These are phyloP conservation scores for Cheilosia urbana DNA, from an alignment of 2,888 invertebrate genomes.

Conservation along the genomic window DNA sequence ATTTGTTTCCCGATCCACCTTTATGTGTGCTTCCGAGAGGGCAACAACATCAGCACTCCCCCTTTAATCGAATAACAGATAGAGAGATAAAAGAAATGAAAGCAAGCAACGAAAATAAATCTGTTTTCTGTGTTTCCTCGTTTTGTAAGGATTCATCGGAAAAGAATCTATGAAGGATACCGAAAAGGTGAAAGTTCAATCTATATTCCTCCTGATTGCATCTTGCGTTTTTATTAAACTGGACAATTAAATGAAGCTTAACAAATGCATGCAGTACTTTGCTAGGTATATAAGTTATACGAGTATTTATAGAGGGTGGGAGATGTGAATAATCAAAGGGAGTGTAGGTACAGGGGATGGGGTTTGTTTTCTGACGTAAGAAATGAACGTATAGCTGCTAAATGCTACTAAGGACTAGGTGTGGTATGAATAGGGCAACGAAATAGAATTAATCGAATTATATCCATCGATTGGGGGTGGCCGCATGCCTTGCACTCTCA, in stretches of 20 bases:
- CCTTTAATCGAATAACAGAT: neutral
- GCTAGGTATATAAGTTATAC: slow-evolving; percentile 7
- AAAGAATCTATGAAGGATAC: slow-evolving; percentile 8
- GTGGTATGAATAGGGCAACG: no score
- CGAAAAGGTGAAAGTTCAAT: slow-evolving; percentile 60
- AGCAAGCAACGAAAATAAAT: slow-evolving; percentile 42
- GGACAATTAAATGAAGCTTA: slow-evolving; percentile 81
- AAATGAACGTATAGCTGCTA: no score
- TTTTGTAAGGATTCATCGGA: slow-evolving; percentile 52
- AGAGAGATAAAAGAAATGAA: slow-evolving; percentile 7
- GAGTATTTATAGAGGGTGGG: neutral
- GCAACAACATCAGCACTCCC: slow-evolving; percentile 5
- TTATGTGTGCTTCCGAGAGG: slow-evolving; percentile 30
- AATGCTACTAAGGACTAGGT: no score
- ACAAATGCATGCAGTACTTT: slow-evolving; percentile 78
- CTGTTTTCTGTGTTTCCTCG: slow-evolving; percentile 37
- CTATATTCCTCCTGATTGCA: slow-evolving; percentile 45
- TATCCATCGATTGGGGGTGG: no score
- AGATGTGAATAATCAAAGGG: neutral
- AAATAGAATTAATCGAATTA: no score
- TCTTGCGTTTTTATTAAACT: slow-evolving; percentile 49
- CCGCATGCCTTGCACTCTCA: no score
- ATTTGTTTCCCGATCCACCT: slow-evolving; percentile 31
- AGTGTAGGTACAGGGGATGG: neutral
- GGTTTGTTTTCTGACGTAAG: neutral